These are phyloP conservation scores for Achatina immaculata DNA, from an alignment of 1,140 invertebrate genomes.

Conservation along the genomic window DNA sequence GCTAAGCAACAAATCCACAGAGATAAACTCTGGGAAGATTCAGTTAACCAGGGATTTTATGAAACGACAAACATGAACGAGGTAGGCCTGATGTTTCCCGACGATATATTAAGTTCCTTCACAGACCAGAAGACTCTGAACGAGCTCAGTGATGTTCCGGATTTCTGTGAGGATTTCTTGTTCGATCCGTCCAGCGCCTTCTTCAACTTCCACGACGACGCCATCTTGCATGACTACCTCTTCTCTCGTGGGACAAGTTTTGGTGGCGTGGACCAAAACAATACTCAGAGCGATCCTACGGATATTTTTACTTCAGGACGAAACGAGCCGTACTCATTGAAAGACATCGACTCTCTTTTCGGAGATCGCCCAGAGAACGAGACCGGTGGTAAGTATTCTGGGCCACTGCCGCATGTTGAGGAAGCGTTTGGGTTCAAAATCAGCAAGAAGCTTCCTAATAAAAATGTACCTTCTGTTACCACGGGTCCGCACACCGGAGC, in stretches of 20 bases:
- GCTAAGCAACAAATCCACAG: too few relatives aligned
- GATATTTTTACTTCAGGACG: not conserved
- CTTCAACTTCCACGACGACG: slow-evolving; percentile 31
- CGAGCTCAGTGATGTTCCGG: slow-evolving; percentile 9
- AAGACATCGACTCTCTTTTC: not conserved
- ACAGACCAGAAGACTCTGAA: slow-evolving; percentile 27
- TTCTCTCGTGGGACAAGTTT: slow-evolving; percentile 14
- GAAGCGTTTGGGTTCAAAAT: not conserved
- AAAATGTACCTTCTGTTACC: not conserved
- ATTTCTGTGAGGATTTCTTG: not conserved
- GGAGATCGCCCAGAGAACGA: not conserved
- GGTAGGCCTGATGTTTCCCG: not conserved
- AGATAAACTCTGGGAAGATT: not conserved
- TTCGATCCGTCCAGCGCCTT: slow-evolving; percentile 16
- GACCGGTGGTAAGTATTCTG: not conserved
- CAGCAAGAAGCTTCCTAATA: not conserved
- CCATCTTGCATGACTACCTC: slow-evolving; percentile 23
- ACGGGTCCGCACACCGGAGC: too few relatives aligned
- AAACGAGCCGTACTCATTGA: not conserved
- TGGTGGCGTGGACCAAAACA: not conserved
- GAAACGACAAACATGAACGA: slow-evolving; percentile 2
- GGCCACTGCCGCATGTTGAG: not conserved
- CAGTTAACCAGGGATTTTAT: not conserved
- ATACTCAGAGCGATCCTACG: not conserved
- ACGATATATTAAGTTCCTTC: slow-evolving; percentile 25